Conservation (phyloP, 2,113 vertebrate species). For the cat (Felis catus) region F.catus_Fca126_mat1.0 CM031419.1:109714501-109715000, state of each 20-base stretch:
- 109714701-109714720: background rate
- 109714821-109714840: background rate
- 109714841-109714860: background rate
- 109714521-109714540: too few relatives aligned
- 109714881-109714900: background rate
- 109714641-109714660: too few relatives aligned
- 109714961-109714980: background rate
- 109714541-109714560: too few relatives aligned
- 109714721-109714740: background rate
- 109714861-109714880: background rate
- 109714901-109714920: background rate
- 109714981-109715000: background rate
- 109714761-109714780: background rate
- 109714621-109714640: too few relatives aligned
- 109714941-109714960: background rate
- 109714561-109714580: too few relatives aligned
- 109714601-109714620: too few relatives aligned
- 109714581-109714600: too few relatives aligned
- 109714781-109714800: background rate
- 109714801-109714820: background rate
- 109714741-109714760: background rate
- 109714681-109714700: too few relatives aligned
- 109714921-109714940: background rate
- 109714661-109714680: too few relatives aligned
- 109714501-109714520: too few relatives aligned